Evolutionary conservation across 92 coral and sea anemone species (phyloP).

Genomic region (Heteractis magnifica): DNA sequence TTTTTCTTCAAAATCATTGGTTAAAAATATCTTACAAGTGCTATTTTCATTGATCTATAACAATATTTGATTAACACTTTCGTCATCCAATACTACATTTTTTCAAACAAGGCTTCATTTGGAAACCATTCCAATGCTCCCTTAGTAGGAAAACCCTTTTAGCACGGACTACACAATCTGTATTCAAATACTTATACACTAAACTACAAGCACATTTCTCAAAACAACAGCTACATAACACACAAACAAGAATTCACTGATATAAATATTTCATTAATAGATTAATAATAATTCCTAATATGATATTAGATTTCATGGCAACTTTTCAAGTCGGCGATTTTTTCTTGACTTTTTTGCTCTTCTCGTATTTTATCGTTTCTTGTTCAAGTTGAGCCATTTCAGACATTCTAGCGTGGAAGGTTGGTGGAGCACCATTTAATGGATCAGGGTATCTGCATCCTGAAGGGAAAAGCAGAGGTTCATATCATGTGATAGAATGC

Average conservation of each 20-base stretch:
- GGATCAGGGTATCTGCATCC: constrained; percentile 88
- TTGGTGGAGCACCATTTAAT: constrained; percentile 77
- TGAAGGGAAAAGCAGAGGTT: constrained; percentile 11
- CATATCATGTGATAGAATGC: too few species aligned
- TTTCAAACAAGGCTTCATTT: not conserved
- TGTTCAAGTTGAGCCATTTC: constrained; percentile 94
- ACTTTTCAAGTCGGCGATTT: constrained; percentile 47
- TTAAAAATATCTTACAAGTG: not conserved
- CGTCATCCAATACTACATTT: not conserved
- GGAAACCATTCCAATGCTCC: not conserved
- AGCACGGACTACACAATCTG: not conserved
- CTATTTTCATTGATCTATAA: not conserved
- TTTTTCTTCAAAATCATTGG: not conserved
- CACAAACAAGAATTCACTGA: not conserved
- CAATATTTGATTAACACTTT: not conserved
- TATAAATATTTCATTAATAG: not conserved
- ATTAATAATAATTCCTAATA: constrained; percentile 9
- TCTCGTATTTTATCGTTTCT: constrained; percentile 91
- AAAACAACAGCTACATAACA: not conserved
- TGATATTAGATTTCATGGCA: not conserved
- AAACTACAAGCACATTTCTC: not conserved
- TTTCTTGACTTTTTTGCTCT: constrained; percentile 79
- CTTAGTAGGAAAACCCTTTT: too few species aligned
- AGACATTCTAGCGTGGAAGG: constrained; percentile 83
- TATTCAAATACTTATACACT: not conserved